Conservation (phyloP, 2,113 vertebrate genomes). For the Malurus elegans region DNA sequence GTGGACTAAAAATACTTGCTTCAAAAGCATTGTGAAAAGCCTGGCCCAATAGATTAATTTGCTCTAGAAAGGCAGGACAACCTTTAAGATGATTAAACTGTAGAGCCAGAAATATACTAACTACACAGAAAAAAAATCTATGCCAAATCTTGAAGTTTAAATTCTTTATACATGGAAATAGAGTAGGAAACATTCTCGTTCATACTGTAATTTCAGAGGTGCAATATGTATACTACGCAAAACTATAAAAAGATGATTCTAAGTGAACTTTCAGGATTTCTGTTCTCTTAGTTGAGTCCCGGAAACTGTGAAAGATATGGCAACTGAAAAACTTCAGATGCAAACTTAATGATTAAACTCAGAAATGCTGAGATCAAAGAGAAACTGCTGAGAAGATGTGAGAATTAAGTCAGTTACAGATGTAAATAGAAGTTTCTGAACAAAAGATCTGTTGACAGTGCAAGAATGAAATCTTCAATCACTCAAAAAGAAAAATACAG, state of each 20-base stretch:
- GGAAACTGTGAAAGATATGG: background rate
- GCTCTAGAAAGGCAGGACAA: background rate
- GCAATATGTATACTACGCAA: background rate
- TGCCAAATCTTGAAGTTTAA: background rate
- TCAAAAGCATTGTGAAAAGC: background rate
- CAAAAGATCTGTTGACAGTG: background rate
- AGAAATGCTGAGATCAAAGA: constrained; percentile 39
- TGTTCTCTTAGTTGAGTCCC: background rate
- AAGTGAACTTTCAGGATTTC: background rate
- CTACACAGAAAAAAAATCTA: background rate
- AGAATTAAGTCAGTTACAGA: constrained; percentile 29
- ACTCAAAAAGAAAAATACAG: background rate
- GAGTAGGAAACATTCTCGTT: background rate
- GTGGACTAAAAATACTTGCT: background rate
- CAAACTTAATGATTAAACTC: constrained; percentile 27
- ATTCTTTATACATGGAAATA: background rate
- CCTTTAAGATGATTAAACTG: background rate
- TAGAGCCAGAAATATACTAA: background rate
- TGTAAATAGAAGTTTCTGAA: constrained; percentile 2
- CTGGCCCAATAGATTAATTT: background rate
- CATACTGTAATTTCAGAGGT: background rate
- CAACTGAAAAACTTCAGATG: background rate
- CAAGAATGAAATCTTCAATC: constrained; percentile 4
- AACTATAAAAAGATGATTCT: background rate
- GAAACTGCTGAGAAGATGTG: constrained; percentile 3